Base-by-base conservation (phyloP, 2,113 vertebrate species). In the Cryptomyrus ogoouensis region DNA sequence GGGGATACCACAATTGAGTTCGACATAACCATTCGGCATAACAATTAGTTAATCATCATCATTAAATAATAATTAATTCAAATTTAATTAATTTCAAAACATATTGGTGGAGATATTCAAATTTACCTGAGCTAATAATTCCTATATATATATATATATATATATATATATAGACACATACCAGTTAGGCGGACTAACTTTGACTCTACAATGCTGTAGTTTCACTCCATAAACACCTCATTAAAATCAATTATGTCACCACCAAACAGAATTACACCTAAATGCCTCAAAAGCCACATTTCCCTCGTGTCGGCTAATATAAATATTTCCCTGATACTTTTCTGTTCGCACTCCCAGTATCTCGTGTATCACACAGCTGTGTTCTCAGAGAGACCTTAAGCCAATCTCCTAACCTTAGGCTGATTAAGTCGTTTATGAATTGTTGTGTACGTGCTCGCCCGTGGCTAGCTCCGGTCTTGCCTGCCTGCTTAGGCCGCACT, bases 381-480 rank as follows among this genome's bases (percentile, higher is more conserved):
- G 31, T 74, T 52, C 47, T 77, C 35, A 90, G 93, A 94, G 90
- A 94, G 92, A 95, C 95, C 96, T 97, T 95, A 96, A 96, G 96
- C 97, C 97, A 96, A 97, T 97, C 94, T 96, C 93, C 93, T 92
- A 91, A 93, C 66, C 93, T 92, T 90, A 91, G 94, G 96, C 96
- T 97, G 96, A 96, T 97, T 97, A 95, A 96, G 96, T 94, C 95
- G 94, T 91, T 98, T 97, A 97, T 97, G 96, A 97, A 10, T n/a
- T 15, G 42, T 31, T 70, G 19, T 12, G 31, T 5, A 31, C 5
- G 31, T 6, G n/a, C 31, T 15, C 12, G 7, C 1, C 13, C 13
- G 0, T 77, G 70, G 1, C 5, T 7, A 35, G 6, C 31, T 80
- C 74, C 17, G 13, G 12, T 7, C 70, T 15, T 74, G 70, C 70